A percentile compares a stretch with the other conserved stretches of the same genome.
Conservation (phyloP, 1,140 invertebrate genomes). For the Drosophila fuyamai region DNA sequence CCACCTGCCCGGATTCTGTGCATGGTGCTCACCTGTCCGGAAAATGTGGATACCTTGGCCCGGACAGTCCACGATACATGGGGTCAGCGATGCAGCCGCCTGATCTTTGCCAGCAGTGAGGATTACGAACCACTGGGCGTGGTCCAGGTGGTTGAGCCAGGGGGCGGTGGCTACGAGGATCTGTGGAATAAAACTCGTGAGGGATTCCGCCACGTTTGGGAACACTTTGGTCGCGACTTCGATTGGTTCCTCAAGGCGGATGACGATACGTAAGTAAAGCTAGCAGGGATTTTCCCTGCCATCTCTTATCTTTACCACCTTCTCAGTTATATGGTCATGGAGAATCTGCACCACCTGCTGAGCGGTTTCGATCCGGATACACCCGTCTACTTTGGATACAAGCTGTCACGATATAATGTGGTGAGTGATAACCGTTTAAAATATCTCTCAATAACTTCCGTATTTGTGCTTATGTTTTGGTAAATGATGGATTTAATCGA, state of each 20-base stretch:
- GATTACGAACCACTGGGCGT: constrained; percentile 87
- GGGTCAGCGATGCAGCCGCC: constrained; percentile 94
- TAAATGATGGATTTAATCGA: constrained; percentile 22
- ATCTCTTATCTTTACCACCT: background rate
- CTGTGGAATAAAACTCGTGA: constrained; percentile 98
- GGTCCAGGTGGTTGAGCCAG: constrained; percentile 86
- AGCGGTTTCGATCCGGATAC: constrained; percentile 88
- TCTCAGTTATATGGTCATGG: constrained; percentile 90
- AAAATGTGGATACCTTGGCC: constrained; percentile 94
- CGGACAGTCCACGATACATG: constrained; percentile 96
- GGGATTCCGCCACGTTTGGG: constrained; percentile 94
- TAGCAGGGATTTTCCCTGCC: background rate
- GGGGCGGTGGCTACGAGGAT: constrained; percentile 92
- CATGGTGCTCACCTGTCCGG: constrained; percentile 97
- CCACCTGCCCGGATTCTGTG: constrained; percentile 92
- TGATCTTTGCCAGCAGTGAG: constrained; percentile 94
- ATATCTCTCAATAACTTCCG: constrained; percentile 13
- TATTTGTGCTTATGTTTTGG: constrained; percentile 22
- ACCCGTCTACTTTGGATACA: constrained; percentile 94
- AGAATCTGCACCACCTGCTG: constrained; percentile 95
- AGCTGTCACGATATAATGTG: constrained; percentile 86
- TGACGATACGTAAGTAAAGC: constrained; percentile 93
- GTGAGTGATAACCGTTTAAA: constrained; percentile 32
- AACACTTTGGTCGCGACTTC: constrained; percentile 90
- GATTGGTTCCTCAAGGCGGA: constrained; percentile 98